Evolutionary conservation across 92 coral and sea anemone genomes (phyloP).

Genomic region (Palythoa caribaeorum): DNA sequence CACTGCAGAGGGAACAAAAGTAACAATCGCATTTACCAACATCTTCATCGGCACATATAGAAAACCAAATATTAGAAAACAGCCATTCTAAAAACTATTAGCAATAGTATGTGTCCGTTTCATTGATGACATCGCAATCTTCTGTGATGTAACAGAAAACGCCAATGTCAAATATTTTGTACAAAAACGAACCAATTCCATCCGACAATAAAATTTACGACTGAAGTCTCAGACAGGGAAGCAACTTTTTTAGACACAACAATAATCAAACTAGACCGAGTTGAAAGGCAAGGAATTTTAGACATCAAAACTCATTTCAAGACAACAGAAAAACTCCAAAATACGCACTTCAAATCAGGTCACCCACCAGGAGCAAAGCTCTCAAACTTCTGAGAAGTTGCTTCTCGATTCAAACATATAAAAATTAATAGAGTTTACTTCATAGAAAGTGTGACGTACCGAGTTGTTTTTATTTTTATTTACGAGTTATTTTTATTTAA

Average conservation of each 20-base stretch:
- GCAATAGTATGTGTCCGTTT: not conserved
- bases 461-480: no score
- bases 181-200: no score
- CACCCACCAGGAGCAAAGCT: no score
- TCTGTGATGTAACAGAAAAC: not conserved
- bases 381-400: no score
- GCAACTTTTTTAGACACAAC: constrained; percentile 3
- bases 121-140: not conserved
- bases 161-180: not conserved
- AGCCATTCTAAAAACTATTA: not conserved
- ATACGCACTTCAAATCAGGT: not conserved
- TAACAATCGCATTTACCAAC: not conserved
- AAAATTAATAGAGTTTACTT: no score
- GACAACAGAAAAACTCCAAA: not conserved
- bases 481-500: no score
- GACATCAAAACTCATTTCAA: constrained; percentile 4
- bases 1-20: no score
- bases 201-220: no score
- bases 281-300: not conserved
- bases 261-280: not conserved
- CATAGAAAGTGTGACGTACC: no score
- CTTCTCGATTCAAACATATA: no score
- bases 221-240: not conserved
- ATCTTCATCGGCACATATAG: not conserved
- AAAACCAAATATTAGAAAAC: not conserved